These are phyloP conservation scores for Rhogogaster chlorosoma DNA, from an alignment of 2,888 invertebrate genomes.

Conservation along the genomic window DNA sequence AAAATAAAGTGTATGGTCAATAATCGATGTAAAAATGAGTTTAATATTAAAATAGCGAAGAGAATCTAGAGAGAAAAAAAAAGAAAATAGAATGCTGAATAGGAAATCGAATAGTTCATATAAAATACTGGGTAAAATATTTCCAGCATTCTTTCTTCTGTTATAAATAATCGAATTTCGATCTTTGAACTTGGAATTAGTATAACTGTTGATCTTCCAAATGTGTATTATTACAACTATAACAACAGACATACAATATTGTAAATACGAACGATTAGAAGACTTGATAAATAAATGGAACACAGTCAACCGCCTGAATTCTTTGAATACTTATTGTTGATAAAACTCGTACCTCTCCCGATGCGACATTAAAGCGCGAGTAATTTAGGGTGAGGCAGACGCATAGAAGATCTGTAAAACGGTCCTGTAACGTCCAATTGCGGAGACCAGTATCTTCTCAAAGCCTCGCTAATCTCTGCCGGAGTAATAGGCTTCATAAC, in stretches of 20 bases:
- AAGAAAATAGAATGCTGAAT: not conserved
- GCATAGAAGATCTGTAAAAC: conserved; percentile 72
- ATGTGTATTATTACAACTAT: not conserved
- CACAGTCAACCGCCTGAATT: not conserved
- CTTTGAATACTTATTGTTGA: not conserved
- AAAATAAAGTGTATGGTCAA: conserved; percentile 14
- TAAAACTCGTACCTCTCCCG: not conserved
- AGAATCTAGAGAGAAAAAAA: not conserved
- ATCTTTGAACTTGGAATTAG: not conserved
- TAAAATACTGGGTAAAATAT: not conserved
- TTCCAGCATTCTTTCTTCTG: not conserved
- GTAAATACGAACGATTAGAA: conserved; percentile 19
- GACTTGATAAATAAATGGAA: conserved; percentile 14
- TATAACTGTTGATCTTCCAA: not conserved
- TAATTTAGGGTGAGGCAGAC: conserved; percentile 70
- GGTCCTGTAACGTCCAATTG: conserved; percentile 78
- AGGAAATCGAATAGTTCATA: not conserved
- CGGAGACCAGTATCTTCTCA: conserved; percentile 86
- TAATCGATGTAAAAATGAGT: not conserved
- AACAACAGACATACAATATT: not conserved
- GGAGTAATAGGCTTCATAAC: conserved; percentile 87
- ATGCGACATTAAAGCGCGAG: conserved; percentile 65
- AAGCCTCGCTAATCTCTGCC: conserved; percentile 90
- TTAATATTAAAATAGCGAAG: not conserved
- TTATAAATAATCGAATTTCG: not conserved